Evolutionary conservation across 2,797 vertebrate genomes (phyloP).

Genomic region (Peromyscus melanophrys): DNA sequence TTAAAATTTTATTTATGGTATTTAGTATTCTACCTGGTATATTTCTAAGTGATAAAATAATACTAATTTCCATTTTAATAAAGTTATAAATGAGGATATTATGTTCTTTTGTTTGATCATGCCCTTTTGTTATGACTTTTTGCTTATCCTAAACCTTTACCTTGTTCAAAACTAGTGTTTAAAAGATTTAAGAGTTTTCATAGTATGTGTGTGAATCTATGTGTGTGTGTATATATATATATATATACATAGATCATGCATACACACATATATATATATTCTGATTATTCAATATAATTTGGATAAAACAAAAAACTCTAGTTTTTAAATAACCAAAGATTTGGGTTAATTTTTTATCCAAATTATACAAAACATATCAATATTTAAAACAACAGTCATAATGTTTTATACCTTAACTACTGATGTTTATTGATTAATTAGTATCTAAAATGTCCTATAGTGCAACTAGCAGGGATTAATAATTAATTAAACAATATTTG

Average conservation of each 20-base stretch:
- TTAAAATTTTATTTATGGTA: not conserved
- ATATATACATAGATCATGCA: not conserved
- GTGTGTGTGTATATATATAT: not conserved
- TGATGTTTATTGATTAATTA: not conserved
- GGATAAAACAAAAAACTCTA: not conserved
- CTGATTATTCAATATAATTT: not conserved
- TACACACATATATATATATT: not conserved
- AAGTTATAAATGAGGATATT: not conserved
- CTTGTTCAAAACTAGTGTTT: not conserved
- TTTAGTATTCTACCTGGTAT: not conserved
- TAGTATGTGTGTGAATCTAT: not conserved
- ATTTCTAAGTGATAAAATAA: not conserved
- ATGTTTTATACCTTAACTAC: not conserved
- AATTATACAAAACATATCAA: not conserved
- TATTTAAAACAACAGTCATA: not conserved
- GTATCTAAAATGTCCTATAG: not conserved
- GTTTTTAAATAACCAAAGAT: not conserved
- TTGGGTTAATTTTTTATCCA: not conserved
- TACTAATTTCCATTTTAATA: not conserved
- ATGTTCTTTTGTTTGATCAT: not conserved
- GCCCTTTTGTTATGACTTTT: not conserved
- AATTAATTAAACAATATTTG: not conserved
- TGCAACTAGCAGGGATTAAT: not conserved
- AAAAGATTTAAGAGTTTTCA: not conserved
- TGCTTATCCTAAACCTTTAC: not conserved